phyloP scores from a whole-genome alignment of 2,113 vertebrate genomes.

The Ceyx cyanopectus region DNA sequence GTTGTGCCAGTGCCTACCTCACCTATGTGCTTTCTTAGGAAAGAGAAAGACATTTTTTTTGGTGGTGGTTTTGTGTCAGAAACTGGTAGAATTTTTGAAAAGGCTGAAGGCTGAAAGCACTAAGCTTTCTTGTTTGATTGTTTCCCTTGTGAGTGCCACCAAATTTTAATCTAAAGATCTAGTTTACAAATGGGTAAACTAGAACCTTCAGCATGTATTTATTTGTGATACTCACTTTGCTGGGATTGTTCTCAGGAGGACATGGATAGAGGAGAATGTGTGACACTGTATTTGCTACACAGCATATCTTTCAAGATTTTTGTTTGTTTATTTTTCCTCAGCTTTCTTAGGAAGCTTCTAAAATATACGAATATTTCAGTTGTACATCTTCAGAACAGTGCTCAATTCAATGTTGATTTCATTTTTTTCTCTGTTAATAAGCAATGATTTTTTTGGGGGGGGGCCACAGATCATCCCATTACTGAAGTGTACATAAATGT shows the following conservation, averaged over 20 bases:
- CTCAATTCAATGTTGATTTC: background rate
- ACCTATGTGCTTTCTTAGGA: background rate
- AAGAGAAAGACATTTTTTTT: background rate
- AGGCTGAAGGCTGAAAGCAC: background rate
- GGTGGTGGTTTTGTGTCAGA: constrained; percentile 12
- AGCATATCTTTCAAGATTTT: background rate
- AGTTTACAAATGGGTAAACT: background rate
- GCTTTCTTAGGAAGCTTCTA: background rate
- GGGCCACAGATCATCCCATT: background rate
- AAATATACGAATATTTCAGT: background rate
- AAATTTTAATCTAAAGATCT: constrained; percentile 44
- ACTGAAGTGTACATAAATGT: background rate
- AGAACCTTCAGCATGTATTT: background rate
- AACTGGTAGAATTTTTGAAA: background rate
- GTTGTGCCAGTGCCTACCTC: background rate
- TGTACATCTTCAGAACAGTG: background rate
- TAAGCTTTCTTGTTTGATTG: background rate
- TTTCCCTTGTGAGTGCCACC: background rate
- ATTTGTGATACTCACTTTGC: background rate
- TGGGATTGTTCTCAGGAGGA: background rate
- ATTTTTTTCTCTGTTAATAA: background rate
- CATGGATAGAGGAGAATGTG: background rate
- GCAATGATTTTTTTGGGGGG: background rate
- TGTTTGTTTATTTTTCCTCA: background rate
- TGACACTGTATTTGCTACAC: background rate